Percentiles rank a stretch among this genome's conserved stretches.
Conservation (phyloP, 2,888 invertebrate genomes). For the Bruchidius siliquastri region DNA sequence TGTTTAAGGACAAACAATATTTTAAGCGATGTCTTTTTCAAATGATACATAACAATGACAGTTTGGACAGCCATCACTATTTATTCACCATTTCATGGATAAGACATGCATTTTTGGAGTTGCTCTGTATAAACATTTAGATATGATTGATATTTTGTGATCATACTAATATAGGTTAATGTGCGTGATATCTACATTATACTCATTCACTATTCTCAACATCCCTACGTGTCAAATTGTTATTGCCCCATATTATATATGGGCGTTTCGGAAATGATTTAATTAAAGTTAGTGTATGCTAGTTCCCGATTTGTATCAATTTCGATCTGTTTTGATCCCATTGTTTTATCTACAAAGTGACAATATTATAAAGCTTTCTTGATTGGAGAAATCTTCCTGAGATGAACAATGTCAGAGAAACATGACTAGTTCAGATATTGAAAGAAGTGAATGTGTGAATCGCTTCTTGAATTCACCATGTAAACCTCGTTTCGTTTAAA, state of each 20-base stretch:
- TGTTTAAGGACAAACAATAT: no score
- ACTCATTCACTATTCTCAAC: conserved; percentile 28
- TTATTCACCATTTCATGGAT: no score
- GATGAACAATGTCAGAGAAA: no score
- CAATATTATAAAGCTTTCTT: no score
- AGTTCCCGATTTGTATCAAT: not conserved
- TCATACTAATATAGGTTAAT: conserved; percentile 35
- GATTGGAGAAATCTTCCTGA: no score
- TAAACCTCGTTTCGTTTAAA: not conserved
- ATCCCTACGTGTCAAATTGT: conserved; percentile 10
- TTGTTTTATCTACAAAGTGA: no score
- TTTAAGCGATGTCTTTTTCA: no score
- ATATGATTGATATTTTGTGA: conserved; percentile 35
- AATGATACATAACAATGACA: no score
- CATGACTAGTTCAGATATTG: not conserved
- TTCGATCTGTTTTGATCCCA: not conserved
- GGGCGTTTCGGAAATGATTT: no score
- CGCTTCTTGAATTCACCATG: not conserved
- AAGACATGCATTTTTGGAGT: not conserved
- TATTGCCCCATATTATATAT: no score
- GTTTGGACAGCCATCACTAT: no score
- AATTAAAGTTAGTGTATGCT: no score
- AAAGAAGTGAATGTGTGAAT: not conserved
- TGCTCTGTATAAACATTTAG: not conserved
- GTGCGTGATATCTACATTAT: conserved; percentile 42